These are phyloP conservation scores for Oxyura jamaicensis DNA, from an alignment of 2,113 vertebrate genomes.

Conservation along the genomic window DNA sequence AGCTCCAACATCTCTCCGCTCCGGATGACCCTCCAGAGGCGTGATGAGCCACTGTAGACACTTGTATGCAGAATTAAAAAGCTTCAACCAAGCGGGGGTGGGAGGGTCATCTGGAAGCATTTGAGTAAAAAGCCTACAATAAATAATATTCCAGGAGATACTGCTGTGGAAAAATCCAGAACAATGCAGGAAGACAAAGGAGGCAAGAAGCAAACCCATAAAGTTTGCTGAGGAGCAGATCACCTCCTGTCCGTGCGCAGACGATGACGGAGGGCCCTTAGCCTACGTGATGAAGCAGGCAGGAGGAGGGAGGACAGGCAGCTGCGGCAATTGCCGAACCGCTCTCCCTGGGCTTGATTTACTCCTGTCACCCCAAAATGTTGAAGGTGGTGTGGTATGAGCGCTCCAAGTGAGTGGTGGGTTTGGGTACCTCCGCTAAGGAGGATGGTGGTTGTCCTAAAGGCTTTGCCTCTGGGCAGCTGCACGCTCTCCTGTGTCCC, in stretches of 20 bases:
- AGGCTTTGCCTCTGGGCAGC: not conserved
- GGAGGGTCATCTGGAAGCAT: not conserved
- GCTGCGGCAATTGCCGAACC: not conserved
- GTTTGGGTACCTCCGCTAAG: not conserved
- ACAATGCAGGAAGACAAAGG: not conserved
- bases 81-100: not conserved
- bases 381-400: not conserved
- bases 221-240: not conserved
- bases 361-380: not conserved
- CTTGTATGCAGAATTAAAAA: not conserved
- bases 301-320: not conserved
- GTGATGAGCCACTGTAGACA: not conserved
- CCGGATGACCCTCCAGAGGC: not conserved
- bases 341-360: not conserved
- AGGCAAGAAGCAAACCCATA: not conserved
- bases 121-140: not conserved
- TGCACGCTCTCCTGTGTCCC: not conserved
- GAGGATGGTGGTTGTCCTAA: not conserved
- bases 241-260: not conserved
- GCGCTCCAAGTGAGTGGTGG: not conserved
- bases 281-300: not conserved
- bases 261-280: rapidly evolving
- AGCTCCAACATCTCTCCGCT: not conserved
- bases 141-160: not conserved
- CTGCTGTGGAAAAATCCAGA: rapidly evolving